These are phyloP conservation scores for Callosobruchus maculatus DNA, from an alignment of 2,888 invertebrate species.

Conservation along the genomic window DNA sequence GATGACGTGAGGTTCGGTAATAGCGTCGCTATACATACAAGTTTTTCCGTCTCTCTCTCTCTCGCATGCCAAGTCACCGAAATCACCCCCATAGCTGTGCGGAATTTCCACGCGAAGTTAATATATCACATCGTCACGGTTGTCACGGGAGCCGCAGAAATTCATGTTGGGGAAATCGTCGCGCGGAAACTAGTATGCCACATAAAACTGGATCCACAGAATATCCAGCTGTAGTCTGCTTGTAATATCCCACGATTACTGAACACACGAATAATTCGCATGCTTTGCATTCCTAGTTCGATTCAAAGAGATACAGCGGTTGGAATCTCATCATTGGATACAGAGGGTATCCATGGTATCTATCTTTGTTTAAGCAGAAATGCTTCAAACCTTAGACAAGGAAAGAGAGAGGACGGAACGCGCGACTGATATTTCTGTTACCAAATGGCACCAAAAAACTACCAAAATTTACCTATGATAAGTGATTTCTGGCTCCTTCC, in stretches of 20 bases:
- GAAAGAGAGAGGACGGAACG: no score
- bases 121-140: background rate
- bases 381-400: no score
- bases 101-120: background rate
- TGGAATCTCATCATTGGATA: background rate
- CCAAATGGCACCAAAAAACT: no score
- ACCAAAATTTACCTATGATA: no score
- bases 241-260: background rate
- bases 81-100: background rate
- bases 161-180: background rate
- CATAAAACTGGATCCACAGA: background rate
- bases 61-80: background rate
- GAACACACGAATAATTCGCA: background rate
- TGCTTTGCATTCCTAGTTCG: background rate
- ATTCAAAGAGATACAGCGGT: background rate
- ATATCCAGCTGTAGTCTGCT: background rate
- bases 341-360: background rate
- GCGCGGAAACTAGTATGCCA: background rate
- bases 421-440: no score
- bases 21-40: background rate
- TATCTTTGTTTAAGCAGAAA: no score
- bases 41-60: background rate
- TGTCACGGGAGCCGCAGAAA: background rate
- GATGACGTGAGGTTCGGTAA: background rate
- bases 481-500: no score